Base-by-base conservation (phyloP, 2,888 invertebrate genomes). In the Stenotaenia linearis region DNA sequence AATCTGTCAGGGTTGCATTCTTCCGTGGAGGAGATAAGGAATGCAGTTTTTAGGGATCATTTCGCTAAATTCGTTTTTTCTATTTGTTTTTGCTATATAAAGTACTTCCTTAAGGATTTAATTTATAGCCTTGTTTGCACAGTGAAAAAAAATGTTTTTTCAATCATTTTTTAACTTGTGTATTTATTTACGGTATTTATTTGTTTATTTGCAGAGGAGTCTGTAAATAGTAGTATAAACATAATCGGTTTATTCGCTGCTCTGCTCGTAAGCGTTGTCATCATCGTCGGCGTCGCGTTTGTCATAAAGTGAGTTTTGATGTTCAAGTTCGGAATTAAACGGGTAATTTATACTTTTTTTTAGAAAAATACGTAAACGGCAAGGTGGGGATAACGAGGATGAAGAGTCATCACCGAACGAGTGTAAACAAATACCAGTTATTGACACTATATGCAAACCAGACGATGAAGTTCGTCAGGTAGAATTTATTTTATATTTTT, bases 211-310 rank as follows among this genome's bases (percentile, higher is more conserved):
- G 0, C 78, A 78, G 78, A 78, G 4, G 78, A 78, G 35, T 7
- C 78, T n/a, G 10, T 56, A 28, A 40, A 56, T 15, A 78, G 28
- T 12, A 30, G 56, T 25, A 21, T 78, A 30, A 78, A 61, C 30
- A 78, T 78, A 23, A 69, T 78, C 12, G 78, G 78, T 7, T 23
- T 78, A 21, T 30, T 78, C 32, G 61, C 32, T n/a, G 78, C 78
- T 6, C 32, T 78, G 1, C 61, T 78, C 12, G 78, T 78, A 12
- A 78, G 78, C 21, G 78, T 61, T 23, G 18, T 78, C 56, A 78
- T 78, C 61, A 78, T 78, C 30, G 61, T 78, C 1, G 78, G 78
- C 28, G 78, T 78, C 7, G 78, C 78, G 0, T 78, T 78, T 35
- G 61, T 78, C 15, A 78, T 78, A 6, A 56, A 61, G 78, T 78